These are phyloP conservation scores for Caenorhabditis parvicauda DNA, from an alignment of 2,888 invertebrate species.

Conservation along the genomic window DNA sequence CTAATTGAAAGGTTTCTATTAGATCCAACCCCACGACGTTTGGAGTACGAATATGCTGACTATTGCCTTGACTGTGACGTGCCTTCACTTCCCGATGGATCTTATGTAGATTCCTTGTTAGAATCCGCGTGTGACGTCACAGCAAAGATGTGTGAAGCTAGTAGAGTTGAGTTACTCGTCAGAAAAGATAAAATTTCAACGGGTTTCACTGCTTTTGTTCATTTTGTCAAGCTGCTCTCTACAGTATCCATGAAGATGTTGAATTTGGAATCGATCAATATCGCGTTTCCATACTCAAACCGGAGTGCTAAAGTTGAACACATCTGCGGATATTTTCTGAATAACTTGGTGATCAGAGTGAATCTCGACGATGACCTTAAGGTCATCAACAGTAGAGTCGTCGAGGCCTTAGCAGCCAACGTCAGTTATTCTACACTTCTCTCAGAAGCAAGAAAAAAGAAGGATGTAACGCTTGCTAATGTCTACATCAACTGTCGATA, in stretches of 20 bases:
- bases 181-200: too few relatives aligned
- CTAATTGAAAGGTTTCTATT: slow-evolving; percentile 12
- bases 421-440: slow-evolving; percentile 3
- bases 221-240: too few relatives aligned
- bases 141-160: too few relatives aligned
- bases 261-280: slow-evolving; percentile 13
- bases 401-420: slow-evolving; percentile 1
- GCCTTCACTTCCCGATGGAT: too few relatives aligned
- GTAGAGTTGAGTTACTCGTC: too few relatives aligned
- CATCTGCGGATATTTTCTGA: slow-evolving; percentile 48
- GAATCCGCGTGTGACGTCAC: too few relatives aligned
- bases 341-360: slow-evolving; percentile 36
- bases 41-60: slow-evolving; percentile 5
- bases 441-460: background rate
- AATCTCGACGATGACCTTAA: background rate
- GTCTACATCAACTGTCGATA: slow-evolving; percentile 54
- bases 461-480: slow-evolving; percentile 17
- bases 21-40: background rate
- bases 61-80: too few relatives aligned
- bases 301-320: slow-evolving; percentile 20
- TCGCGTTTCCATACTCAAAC: slow-evolving; percentile 38
- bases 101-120: too few relatives aligned
- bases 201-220: too few relatives aligned
- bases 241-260: background rate
- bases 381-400: too few relatives aligned